Evolutionary conservation across 2,888 invertebrate species (phyloP).

Genomic region (Himalopsyche japonica): DNA sequence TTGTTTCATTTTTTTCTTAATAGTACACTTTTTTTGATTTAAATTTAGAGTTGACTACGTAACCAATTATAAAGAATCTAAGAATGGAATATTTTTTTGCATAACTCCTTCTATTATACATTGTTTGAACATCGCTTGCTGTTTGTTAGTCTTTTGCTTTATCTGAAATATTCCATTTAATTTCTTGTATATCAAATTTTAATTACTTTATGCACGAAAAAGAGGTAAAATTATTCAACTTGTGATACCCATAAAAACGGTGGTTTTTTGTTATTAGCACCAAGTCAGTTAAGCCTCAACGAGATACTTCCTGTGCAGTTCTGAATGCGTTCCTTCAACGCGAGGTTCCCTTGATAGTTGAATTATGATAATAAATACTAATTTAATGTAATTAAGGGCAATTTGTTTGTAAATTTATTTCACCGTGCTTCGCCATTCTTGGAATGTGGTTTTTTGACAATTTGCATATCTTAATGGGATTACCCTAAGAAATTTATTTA

Average conservation of each 20-base stretch:
- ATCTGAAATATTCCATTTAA: too few relatives aligned
- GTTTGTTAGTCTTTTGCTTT: too few relatives aligned
- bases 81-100: too few relatives aligned
- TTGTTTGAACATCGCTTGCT: too few relatives aligned
- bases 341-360: constrained; percentile 10
- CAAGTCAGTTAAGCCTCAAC: not conserved
- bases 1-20: too few relatives aligned
- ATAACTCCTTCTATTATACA: too few relatives aligned
- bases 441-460: not conserved
- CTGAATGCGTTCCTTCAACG: constrained; percentile 5
- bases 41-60: too few relatives aligned
- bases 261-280: not conserved
- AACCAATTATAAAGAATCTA: too few relatives aligned
- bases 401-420: constrained; percentile 33
- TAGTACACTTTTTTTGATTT: too few relatives aligned
- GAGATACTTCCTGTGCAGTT: constrained; percentile 21
- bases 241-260: not conserved
- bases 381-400: constrained; percentile 27
- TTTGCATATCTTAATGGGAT: not conserved
- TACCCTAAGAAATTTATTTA: too few relatives aligned
- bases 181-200: too few relatives aligned
- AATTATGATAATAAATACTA: constrained; percentile 23
- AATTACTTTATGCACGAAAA: not conserved
- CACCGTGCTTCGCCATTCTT: not conserved
- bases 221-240: not conserved